A percentile compares a stretch with the other conserved stretches of the same genome.
These are phyloP conservation scores for Leucania comma DNA, from an alignment of 2,888 invertebrate species.

Conservation along the genomic window DNA sequence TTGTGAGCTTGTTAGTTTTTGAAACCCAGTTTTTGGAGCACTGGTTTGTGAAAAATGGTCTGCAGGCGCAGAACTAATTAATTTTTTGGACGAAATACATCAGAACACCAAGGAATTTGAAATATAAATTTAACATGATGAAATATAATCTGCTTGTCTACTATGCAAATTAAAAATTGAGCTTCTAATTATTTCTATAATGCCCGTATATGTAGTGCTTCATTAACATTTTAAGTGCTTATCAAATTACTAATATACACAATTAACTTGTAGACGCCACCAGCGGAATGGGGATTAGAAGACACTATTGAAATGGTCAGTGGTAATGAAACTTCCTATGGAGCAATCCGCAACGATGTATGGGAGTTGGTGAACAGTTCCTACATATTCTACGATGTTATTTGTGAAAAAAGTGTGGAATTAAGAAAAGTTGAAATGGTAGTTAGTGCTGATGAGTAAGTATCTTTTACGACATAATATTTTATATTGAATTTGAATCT, in stretches of 20 bases:
- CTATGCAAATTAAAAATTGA: constrained; percentile 8
- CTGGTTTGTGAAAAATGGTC: not conserved
- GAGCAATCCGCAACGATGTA: constrained; percentile 74
- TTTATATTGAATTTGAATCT: not conserved
- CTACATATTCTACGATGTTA: constrained; percentile 80
- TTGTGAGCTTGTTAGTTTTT: constrained; percentile 9
- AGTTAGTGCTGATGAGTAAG: constrained; percentile 77
- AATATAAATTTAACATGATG: not conserved
- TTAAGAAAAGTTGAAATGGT: constrained; percentile 72
- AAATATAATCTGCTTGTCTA: not conserved
- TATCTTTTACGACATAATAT: not conserved
- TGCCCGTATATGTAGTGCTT: constrained; percentile 28
- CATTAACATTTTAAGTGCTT: not conserved
- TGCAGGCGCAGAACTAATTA: not conserved
- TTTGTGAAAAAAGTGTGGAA: constrained; percentile 81
- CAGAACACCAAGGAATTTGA: not conserved
- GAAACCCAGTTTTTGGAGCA: constrained; percentile 32
- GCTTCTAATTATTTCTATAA: constrained; percentile 14
- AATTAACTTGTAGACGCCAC: constrained; percentile 73
- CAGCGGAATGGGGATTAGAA: constrained; percentile 55
- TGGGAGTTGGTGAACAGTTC: constrained; percentile 83
- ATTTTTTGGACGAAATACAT: not conserved
- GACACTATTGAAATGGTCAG: constrained; percentile 56
- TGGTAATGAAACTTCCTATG: constrained; percentile 68
- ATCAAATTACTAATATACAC: not conserved